These are phyloP conservation scores for Eupithecia abbreviata DNA, from an alignment of 2,888 invertebrate genomes.

Conservation along the genomic window DNA sequence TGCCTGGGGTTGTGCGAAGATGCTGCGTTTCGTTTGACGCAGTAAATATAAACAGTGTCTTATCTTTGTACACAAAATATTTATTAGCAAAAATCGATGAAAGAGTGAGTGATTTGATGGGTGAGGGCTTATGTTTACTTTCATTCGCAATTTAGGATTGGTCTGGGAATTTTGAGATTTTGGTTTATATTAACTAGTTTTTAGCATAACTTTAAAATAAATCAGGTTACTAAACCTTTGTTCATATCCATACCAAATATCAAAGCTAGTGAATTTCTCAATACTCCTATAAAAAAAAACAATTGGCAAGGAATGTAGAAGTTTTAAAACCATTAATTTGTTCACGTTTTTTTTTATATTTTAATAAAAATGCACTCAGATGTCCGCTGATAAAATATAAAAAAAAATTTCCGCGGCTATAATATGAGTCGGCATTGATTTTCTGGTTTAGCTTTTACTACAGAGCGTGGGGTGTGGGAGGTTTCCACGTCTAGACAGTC, in stretches of 20 bases:
- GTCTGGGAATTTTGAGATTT: neutral
- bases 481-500: constrained; percentile 36
- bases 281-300: neutral
- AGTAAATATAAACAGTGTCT: neutral
- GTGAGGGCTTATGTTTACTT: neutral
- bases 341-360: neutral
- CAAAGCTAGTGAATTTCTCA: neutral
- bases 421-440: neutral
- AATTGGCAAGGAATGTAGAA: neutral
- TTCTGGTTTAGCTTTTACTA: constrained; percentile 13
- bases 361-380: neutral
- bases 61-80: neutral
- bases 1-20: constrained; percentile 49
- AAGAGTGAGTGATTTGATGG: neutral
- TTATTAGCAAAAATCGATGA: neutral
- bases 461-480: constrained; percentile 25
- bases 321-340: neutral
- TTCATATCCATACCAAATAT: neutral
- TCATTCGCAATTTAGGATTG: neutral
- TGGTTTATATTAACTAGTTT: neutral
- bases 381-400: neutral
- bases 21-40: neutral
- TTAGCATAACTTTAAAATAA: neutral
- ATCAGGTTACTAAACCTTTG: too few relatives aligned
- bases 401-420: neutral